Conservation (phyloP, 2,113 vertebrate species). For the Phainopepla nitens region DNA sequence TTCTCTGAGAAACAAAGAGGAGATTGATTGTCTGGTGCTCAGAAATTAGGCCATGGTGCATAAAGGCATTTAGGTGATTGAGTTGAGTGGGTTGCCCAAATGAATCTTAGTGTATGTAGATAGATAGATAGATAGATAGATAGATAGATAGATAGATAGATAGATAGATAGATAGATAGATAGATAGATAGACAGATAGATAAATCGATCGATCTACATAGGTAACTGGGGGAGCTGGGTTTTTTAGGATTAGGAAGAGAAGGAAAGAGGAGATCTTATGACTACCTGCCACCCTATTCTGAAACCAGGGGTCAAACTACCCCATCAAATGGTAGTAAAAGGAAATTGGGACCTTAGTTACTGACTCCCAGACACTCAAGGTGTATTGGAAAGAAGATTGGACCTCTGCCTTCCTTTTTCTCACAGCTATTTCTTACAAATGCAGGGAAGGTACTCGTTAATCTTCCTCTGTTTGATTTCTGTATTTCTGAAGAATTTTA, state of each 20-base stretch:
- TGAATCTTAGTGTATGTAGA: neutral
- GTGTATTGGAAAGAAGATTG: neutral
- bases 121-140: too few relatives aligned
- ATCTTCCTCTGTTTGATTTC: neutral
- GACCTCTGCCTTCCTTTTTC: neutral
- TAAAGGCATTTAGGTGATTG: neutral
- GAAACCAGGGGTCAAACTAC: neutral
- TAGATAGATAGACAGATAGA: neutral
- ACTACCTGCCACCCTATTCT: neutral
- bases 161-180: too few relatives aligned
- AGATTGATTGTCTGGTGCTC: neutral
- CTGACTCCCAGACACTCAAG: neutral
- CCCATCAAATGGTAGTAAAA: neutral
- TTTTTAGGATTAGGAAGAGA: neutral
- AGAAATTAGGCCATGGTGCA: neutral
- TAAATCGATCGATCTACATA: fast-evolving
- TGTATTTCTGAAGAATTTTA: conserved; percentile 12
- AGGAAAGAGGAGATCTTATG: neutral
- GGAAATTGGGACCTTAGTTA: neutral
- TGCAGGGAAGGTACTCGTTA: neutral
- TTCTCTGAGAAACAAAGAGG: neutral
- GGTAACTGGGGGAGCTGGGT: neutral
- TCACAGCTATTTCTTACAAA: neutral
- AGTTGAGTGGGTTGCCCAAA: neutral
- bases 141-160: neutral